These are phyloP conservation scores for Gasterosteus aculeatus DNA, from an alignment of 2,113 vertebrate species.

Conservation along the genomic window DNA sequence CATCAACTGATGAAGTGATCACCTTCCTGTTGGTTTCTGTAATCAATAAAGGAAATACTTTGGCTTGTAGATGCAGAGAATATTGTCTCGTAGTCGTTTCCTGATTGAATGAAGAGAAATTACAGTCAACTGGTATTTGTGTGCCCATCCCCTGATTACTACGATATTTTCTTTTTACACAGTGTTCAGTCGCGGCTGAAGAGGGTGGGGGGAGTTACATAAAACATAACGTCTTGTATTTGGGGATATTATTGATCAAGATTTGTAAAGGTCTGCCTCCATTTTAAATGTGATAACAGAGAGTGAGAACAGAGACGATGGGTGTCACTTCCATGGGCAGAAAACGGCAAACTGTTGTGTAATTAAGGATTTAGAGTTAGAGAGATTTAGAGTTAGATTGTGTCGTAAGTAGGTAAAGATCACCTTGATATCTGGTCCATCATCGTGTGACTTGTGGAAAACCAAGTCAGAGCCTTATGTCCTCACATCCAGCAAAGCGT, in stretches of 20 bases:
- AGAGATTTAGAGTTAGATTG: neutral
- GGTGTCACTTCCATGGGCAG: neutral
- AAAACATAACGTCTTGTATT: neutral
- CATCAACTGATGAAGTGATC: slow-evolving; percentile 45
- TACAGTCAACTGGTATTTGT: slow-evolving; percentile 5
- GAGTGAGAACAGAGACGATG: neutral
- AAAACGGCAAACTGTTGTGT: neutral
- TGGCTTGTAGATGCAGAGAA: slow-evolving; percentile 14
- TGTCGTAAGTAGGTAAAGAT: neutral
- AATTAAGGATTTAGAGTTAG: neutral
- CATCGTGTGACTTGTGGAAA: neutral
- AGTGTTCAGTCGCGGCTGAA: neutral
- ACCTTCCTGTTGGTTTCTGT: slow-evolving; percentile 32
- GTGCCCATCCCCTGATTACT: neutral
- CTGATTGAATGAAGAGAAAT: slow-evolving; percentile 15
- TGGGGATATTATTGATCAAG: neutral
- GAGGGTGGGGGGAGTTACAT: no score
- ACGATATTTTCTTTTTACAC: neutral
- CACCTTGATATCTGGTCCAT: neutral
- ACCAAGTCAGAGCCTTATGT: slow-evolving; percentile 12
- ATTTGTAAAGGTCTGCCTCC: neutral
- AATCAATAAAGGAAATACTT: slow-evolving; percentile 47
- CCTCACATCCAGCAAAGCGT: slow-evolving; percentile 7
- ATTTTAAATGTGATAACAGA: neutral
- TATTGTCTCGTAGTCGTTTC: neutral